Conservation (phyloP, 2,113 vertebrate species). For the Peromyscus leucopus region DNA sequence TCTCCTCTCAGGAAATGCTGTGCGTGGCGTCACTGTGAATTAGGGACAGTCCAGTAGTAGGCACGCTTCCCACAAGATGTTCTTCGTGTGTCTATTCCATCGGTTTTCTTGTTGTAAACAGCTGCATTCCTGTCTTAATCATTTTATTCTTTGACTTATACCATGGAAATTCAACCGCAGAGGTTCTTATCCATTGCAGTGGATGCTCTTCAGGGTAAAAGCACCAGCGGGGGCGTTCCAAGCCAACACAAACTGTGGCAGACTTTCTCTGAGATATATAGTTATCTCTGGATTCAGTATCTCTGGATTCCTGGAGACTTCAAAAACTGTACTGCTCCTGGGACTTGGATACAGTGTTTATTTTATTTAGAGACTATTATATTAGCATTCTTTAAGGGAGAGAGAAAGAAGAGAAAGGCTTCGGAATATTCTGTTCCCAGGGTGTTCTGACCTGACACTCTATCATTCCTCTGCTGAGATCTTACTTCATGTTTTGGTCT, state of each 20-base stretch:
- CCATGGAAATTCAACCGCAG: not conserved
- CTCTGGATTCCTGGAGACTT: slow-evolving; percentile 6
- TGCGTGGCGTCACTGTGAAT: slow-evolving; percentile 39
- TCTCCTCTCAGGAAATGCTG: slow-evolving; percentile 63
- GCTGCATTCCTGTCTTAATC: not conserved
- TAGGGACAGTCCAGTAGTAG: slow-evolving; percentile 53
- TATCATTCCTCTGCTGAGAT: not conserved
- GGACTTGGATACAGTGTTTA: not conserved
- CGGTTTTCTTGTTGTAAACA: not conserved
- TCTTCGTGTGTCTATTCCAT: slow-evolving; percentile 12
- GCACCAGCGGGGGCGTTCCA: not conserved
- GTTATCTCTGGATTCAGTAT: not conserved
- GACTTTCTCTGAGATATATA: not conserved
- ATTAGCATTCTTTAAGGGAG: not conserved
- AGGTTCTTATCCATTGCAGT: not conserved
- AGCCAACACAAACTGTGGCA: not conserved
- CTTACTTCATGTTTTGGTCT: not conserved
- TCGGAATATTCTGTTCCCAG: not conserved
- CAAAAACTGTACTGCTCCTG: not conserved
- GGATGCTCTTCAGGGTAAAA: not conserved
- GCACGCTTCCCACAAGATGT: slow-evolving; percentile 30
- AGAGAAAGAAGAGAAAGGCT: not conserved
- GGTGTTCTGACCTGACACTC: not conserved
- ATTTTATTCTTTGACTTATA: not conserved
- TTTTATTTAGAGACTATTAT: slow-evolving; percentile 2